Evolutionary conservation across 1,140 invertebrate genomes (phyloP).

Genomic region (Eriocheir sinensis): DNA sequence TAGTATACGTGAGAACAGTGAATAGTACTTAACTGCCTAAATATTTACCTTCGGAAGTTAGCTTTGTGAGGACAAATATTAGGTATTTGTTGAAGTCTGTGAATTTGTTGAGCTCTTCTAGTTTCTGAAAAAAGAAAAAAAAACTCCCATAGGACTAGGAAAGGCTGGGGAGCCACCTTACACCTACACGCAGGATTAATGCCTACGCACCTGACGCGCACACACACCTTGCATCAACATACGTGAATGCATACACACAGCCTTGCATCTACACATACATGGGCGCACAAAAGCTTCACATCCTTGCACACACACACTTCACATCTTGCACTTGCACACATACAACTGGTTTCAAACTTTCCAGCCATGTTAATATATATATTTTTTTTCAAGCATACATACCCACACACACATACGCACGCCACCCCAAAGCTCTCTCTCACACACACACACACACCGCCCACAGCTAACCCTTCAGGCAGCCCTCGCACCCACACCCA

Average conservation of each 20-base stretch:
- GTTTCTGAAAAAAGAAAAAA: conserved; percentile 87
- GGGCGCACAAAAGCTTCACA: background rate
- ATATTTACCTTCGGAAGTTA: conserved; percentile 90
- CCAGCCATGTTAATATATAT: no score
- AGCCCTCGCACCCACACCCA: background rate
- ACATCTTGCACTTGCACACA: background rate
- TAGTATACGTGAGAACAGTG: no score
- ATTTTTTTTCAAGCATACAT: background rate
- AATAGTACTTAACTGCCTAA: conserved; percentile 66
- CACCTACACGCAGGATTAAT: conserved; percentile 32
- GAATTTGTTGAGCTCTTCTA: conserved; percentile 98
- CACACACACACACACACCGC: background rate
- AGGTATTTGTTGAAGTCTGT: conserved; percentile 99
- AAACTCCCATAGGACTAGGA: conserved; percentile 73
- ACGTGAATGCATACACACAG: conserved; percentile 16
- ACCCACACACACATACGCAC: no score
- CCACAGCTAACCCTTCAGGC: background rate
- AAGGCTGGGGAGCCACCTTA: conserved; percentile 29
- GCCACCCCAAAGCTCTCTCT: no score
- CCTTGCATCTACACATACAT: background rate
- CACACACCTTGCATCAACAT: no score
- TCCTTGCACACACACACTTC: background rate
- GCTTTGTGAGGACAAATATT: conserved; percentile 98
- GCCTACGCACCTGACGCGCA: conserved; percentile 16
- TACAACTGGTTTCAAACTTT: no score